Evolutionary conservation across 2,888 invertebrate species (phyloP), one percentile per base, ranked within the genome.

Genomic region (Frankliniella intonsa): DNA sequence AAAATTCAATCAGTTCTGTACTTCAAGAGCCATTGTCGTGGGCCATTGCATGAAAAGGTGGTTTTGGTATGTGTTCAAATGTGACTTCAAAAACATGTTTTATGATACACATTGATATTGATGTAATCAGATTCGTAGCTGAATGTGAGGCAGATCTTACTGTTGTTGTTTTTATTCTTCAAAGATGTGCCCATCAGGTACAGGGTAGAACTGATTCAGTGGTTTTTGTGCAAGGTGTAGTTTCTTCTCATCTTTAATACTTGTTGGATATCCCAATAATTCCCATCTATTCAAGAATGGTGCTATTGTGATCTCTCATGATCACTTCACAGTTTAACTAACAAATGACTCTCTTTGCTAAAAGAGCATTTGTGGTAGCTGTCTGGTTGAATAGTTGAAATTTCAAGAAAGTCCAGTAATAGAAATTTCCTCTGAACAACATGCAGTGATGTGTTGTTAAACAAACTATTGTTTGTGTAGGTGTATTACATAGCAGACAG

Each of bases 121-220:
- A 38, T 38, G 5, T 38, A 62, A 19, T 62, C 62, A 62, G 62
- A 62, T 62, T 62, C n/a, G 62, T 62, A 62, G 62, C 62, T 62
- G 62, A 62, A n/a, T 62, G 8, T 17, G 62, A 62, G 62, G 62
- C 62, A 62, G n/a, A n/a, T 62, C 62, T 62, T 62, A 10, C 14
- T 62, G n/a, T 62, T 62, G 62, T 62, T 62, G 62, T 62, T 62
- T 62, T 62, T n/a, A 62, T 19, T 62, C 62, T 19, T 62, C 19
- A n/a, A 62, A 62, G 62, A 62, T 62, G 62, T 62, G 62, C 62
- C 62, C 62, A 62, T 62, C 62, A 62, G 62, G 62, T 62, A 62
- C 62, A 62, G 62, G 62, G 62, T 62, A 62, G 62, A 62, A 62
- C 62, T 62, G 62, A 14, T 62, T 62, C 38, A 38, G 5, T 62